Base-by-base conservation (phyloP, 2,888 invertebrate genomes). In the Chymomyza amoena region DNA sequence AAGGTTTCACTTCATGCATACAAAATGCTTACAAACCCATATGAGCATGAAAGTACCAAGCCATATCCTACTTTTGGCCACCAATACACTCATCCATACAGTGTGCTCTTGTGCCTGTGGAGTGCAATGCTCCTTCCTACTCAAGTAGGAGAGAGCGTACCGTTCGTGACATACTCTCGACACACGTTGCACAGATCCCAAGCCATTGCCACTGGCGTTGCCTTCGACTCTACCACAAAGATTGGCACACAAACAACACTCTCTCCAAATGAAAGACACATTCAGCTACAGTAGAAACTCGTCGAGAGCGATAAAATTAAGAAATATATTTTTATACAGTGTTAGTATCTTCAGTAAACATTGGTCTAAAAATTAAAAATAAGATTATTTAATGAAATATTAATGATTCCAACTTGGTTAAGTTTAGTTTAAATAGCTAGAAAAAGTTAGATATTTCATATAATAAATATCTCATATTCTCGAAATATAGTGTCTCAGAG, bases 81-180 rank as follows among this genome's bases (percentile, higher is more conserved):
- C 16, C 56, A 64, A 15, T 56, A 64, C 57, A 56, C 56, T 18
- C 56, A 56, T 18, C 6, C 56, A 57, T 45, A 50, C 16, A 20
- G 10, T 50, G 50, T 50, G 32, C 32, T 32, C 9, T n/a, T n/a
- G n/a, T 7, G 32, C 32, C 7, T 32, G 20, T 32, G 66, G 75
- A 86, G 85, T 89, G 89, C 85, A 86, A 75, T 86, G 85, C 88
- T 85, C 86, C 87, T 89, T 85, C 84, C 87, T 89, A 84, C 83
- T 85, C 83, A n/a, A n/a, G n/a, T n/a, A n/a, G n/a, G 75, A 32
- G 32, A 4, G 32, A 86, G 77, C 82, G 77, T 79, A 70, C 74
- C 75, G 80, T 82, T 88, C 86, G 85, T 90, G 89, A 88, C 89
- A 90, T 86, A 90, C 88, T 90, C 88, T 69, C 75, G 52, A 32